phyloP scores from a whole-genome alignment of 2,797 vertebrate genomes.

The Salmo trutta region DNA sequence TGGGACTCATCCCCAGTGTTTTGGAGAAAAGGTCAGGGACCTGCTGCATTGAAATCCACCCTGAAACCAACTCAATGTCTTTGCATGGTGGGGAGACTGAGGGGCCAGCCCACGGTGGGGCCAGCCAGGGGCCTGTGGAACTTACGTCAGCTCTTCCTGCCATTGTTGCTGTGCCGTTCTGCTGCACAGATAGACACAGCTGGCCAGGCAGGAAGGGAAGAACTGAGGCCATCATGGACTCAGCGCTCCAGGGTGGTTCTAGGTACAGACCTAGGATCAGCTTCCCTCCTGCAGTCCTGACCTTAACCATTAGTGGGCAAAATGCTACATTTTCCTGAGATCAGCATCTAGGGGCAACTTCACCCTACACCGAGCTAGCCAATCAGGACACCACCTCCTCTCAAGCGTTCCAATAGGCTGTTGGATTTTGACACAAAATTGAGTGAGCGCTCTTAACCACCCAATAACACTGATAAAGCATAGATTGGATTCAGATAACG shows the following conservation, averaged over 20 bases:
- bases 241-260: background rate
- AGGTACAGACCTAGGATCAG: no score
- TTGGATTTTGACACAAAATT: conserved; percentile 42
- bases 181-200: conserved; percentile 44
- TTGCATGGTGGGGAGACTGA: conserved; percentile 40
- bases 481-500: conserved; percentile 13
- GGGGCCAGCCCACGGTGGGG: background rate
- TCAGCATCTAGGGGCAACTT: no score
- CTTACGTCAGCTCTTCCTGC: conserved; percentile 70
- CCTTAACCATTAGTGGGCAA: no score
- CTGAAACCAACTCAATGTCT: conserved; percentile 58
- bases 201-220: conserved; percentile 69
- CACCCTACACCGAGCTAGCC: no score
- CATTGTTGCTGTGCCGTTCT: conserved; percentile 63
- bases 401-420: conserved; percentile 20
- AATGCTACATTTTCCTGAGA: no score
- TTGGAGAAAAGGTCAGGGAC: conserved; percentile 62
- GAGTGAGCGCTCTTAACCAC: background rate
- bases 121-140: conserved; percentile 1
- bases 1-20: background rate
- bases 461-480: background rate
- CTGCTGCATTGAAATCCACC: conserved; percentile 48
- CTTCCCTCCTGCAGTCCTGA: no score
- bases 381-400: no score
- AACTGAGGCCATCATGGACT: conserved; percentile 33